A percentile compares a stretch with the other conserved stretches of the same genome.
phyloP scores from a whole-genome alignment of 2,113 vertebrate genomes.

The Scolopax mira region DNA sequence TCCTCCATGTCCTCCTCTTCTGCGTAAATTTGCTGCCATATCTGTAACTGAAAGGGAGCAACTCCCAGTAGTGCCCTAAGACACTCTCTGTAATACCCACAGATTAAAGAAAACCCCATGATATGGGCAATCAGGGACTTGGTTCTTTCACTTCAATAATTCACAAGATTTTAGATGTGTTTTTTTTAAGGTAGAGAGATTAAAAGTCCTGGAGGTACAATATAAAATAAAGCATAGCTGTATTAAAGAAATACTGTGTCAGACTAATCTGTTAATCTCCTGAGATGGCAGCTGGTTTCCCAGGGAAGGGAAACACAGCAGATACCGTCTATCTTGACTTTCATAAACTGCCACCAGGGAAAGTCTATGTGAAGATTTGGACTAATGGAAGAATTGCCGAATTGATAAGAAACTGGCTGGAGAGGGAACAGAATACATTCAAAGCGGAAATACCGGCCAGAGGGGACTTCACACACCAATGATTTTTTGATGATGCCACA shows the following conservation, averaged over 20 bases:
- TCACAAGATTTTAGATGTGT: neutral
- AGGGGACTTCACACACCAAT: rapidly evolving
- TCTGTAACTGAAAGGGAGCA: neutral
- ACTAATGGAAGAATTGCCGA: neutral
- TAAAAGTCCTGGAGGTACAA: neutral
- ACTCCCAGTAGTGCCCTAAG: neutral
- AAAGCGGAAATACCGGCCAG: neutral
- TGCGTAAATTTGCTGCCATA: neutral
- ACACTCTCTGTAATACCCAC: neutral
- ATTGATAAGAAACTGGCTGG: neutral
- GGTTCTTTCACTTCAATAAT: neutral
- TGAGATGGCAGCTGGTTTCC: neutral
- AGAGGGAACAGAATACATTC: neutral
- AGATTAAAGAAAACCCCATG: neutral
- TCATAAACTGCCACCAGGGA: neutral
- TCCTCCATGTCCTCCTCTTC: neutral
- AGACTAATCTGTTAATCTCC: neutral
- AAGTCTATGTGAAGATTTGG: neutral
- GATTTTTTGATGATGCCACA: neutral
- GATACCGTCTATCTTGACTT: neutral
- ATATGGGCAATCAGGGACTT: neutral
- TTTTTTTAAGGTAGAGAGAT: neutral
- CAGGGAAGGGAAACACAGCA: neutral
- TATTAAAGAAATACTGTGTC: neutral
- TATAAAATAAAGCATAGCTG: neutral